Percentiles rank a stretch among this genome's conserved stretches.
Conservation (phyloP, 1,140 invertebrate species). For the Propsilocerus akamusi region DNA sequence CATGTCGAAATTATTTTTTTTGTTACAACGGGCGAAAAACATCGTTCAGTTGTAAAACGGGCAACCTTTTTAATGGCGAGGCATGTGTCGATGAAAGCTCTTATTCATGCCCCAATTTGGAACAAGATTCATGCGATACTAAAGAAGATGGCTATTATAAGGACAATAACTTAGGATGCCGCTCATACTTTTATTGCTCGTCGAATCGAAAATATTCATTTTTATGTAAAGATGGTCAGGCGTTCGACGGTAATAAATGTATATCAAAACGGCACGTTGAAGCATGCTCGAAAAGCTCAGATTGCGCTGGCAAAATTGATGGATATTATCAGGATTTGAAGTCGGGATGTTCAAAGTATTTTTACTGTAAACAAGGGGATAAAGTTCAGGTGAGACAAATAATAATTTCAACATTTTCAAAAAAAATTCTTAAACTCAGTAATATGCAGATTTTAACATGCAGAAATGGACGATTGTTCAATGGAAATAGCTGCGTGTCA, state of each 20-base stretch:
- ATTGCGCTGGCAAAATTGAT: constrained; percentile 28
- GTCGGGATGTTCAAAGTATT: constrained; percentile 32
- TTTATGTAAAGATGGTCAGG: constrained; percentile 27
- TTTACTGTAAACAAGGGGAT: constrained; percentile 31
- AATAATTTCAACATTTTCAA: too few relatives aligned
- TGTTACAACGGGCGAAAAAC: constrained; percentile 25
- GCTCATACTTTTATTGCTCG: constrained; percentile 34
- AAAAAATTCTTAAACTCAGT: too few relatives aligned
- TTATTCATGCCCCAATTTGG: constrained; percentile 27
- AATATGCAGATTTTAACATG: too few relatives aligned
- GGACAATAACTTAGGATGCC: constrained; percentile 30
- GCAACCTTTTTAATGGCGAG: constrained; percentile 29
- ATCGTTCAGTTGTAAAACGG: constrained; percentile 23
- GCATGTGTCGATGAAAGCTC: constrained; percentile 19
- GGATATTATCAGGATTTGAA: constrained; percentile 33
- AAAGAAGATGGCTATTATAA: constrained; percentile 33
- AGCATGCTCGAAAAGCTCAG: constrained; percentile 25
- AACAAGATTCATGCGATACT: constrained; percentile 26
- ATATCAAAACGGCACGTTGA: constrained; percentile 20
- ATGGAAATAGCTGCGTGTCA: constrained; percentile 29
- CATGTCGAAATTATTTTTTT: constrained; percentile 29
- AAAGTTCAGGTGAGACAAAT: constrained; percentile 30
- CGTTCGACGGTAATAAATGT: constrained; percentile 34
- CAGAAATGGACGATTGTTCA: constrained; percentile 30
- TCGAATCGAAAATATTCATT: constrained; percentile 31